Evolutionary conservation across 1,140 invertebrate species (phyloP).

Genomic region (Pseudomyrmex pallidus): DNA sequence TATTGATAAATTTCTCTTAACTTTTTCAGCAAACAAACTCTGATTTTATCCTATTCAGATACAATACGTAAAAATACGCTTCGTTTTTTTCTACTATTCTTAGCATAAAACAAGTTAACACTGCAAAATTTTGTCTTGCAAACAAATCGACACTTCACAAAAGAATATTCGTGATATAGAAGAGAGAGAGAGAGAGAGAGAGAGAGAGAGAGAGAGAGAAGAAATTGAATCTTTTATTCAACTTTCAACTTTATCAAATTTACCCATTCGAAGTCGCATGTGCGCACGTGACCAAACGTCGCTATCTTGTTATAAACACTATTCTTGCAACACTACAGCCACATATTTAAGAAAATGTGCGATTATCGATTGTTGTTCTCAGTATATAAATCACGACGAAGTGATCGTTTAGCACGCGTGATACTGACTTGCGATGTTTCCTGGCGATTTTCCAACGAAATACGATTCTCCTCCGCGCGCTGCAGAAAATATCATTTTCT

Average conservation of each 20-base stretch:
- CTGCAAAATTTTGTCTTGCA: not conserved
- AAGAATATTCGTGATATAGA: too few species aligned
- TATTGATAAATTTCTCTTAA: conserved; percentile 13
- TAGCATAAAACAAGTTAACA: not conserved
- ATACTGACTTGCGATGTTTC: conserved; percentile 9
- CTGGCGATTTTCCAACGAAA: conserved; percentile 49
- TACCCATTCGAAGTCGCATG: not conserved
- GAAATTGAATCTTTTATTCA: not conserved
- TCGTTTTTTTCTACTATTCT: conserved; percentile 24
- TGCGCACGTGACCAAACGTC: not conserved
- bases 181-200: too few species aligned
- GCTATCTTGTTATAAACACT: conserved; percentile 5
- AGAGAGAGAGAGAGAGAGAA: too few species aligned
- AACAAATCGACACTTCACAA: not conserved
- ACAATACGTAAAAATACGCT: too few species aligned
- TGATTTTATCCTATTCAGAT: not conserved
- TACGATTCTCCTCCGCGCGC: conserved; percentile 27
- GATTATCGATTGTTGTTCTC: conserved; percentile 21
- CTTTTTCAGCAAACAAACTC: not conserved
- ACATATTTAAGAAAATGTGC: conserved; percentile 29
- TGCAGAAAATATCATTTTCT: conserved; percentile 55
- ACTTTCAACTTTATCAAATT: conserved; percentile 17
- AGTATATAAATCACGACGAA: conserved; percentile 49
- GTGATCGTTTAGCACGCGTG: conserved; percentile 54
- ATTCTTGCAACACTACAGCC: not conserved